Evolutionary conservation across 1,140 invertebrate genomes (phyloP).

Genomic region (Trissolcus basalis): DNA sequence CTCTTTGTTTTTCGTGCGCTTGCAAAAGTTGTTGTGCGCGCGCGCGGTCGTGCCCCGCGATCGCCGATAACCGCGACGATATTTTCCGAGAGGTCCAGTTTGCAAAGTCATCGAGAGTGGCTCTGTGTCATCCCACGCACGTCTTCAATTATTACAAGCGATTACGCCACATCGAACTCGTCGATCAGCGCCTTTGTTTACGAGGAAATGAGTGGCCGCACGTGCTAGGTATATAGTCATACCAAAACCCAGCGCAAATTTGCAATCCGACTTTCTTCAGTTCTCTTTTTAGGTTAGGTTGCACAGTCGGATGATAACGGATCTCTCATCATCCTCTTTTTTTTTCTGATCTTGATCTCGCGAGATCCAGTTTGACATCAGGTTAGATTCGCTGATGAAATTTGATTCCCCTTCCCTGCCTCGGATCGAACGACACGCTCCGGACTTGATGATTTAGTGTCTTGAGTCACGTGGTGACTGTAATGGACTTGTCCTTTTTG

Average conservation of each 20-base stretch:
- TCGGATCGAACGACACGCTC: neutral
- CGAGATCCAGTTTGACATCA: neutral
- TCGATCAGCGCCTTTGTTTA: conserved; percentile 48
- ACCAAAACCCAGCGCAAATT: neutral
- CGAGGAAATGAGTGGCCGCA: conserved; percentile 34
- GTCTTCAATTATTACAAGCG: conserved; percentile 30
- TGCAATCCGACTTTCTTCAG: neutral
- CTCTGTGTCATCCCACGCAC: conserved; percentile 53
- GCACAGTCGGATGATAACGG: conserved; percentile 2
- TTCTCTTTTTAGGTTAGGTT: conserved; percentile 15
- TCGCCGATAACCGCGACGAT: neutral
- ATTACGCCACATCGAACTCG: conserved; percentile 44
- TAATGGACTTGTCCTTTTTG: conserved; percentile 43
- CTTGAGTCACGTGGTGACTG: conserved; percentile 19
- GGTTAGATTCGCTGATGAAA: conserved; percentile 15
- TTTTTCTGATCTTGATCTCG: neutral
- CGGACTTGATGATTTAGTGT: neutral
- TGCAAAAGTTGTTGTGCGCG: neutral
- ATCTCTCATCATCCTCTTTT: too few relatives aligned
- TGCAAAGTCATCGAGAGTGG: conserved; percentile 54
- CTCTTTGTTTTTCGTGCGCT: conserved; percentile 10
- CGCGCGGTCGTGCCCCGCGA: neutral
- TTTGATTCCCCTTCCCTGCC: neutral
- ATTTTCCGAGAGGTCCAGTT: conserved; percentile 22
- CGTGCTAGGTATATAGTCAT: conserved; percentile 42